Conservation (phyloP, 2,888 invertebrate species). For the Cantharis nigra region DNA sequence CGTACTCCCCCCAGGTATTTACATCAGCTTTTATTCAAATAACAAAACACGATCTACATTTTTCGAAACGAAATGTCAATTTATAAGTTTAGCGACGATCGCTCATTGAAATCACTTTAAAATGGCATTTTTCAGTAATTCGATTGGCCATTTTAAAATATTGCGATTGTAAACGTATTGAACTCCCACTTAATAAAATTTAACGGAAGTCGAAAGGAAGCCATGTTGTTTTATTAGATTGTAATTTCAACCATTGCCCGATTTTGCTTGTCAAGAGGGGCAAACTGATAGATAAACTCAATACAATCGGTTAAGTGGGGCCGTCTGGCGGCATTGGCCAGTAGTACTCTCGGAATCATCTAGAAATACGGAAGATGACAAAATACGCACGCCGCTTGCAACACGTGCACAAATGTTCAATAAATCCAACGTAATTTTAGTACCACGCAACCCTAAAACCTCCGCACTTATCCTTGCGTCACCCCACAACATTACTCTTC, state of each 20-base stretch:
- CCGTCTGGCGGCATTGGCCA: constrained; percentile 44
- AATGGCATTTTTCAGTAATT: background rate
- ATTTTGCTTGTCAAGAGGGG: constrained; percentile 25
- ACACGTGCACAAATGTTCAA: constrained; percentile 27
- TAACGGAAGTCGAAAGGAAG: constrained; percentile 45
- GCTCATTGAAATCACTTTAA: background rate
- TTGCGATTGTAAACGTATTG: constrained; percentile 30
- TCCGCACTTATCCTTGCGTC: background rate
- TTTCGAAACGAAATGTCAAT: background rate
- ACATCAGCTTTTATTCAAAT: background rate
- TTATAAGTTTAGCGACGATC: background rate
- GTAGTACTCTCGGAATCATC: constrained; percentile 24
- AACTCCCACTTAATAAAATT: constrained; percentile 37
- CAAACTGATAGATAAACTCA: constrained; percentile 23
- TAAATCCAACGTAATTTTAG: background rate
- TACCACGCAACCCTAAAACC: background rate
- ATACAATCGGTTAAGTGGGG: constrained; percentile 39
- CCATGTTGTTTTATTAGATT: constrained; percentile 43
- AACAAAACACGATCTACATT: background rate
- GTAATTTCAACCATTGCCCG: constrained; percentile 35
- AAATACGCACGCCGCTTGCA: constrained; percentile 27
- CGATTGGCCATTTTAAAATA: constrained; percentile 9
- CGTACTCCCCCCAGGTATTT: constrained; percentile 10
- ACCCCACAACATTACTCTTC: background rate
- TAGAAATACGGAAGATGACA: constrained; percentile 12